Evolutionary conservation across 92 coral and sea anemone genomes (phyloP).

Genomic region (Bergia puertoricense): DNA sequence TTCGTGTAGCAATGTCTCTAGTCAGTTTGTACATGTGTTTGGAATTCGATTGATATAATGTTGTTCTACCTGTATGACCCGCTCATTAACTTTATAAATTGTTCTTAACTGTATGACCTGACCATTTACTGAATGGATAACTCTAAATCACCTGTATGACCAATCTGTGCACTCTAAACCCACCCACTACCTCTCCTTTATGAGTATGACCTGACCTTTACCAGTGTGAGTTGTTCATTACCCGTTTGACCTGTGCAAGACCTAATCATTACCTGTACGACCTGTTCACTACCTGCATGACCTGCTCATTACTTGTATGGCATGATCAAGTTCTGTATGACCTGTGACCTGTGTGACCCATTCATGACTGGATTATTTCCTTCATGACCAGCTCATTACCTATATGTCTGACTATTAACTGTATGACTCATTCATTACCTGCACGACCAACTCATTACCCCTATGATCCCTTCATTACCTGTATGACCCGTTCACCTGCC

Average conservation of each 20-base stretch:
- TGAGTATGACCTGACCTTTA: too few species aligned
- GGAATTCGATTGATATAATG: too few species aligned
- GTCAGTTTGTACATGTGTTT: too few species aligned
- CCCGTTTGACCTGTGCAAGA: too few species aligned
- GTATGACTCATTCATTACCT: not conserved
- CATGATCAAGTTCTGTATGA: conserved; percentile 62
- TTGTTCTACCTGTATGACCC: not conserved
- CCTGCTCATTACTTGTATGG: not conserved
- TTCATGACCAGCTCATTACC: not conserved
- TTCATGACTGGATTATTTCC: too few species aligned
- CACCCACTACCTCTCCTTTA: not conserved
- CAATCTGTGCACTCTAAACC: not conserved
- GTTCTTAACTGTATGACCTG: too few species aligned
- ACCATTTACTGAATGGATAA: too few species aligned
- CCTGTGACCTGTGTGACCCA: conserved; percentile 35
- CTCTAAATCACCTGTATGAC: not conserved
- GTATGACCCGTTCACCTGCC: conserved; percentile 62
- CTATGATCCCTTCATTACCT: conserved; percentile 43
- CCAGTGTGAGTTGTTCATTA: too few species aligned
- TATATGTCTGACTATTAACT: too few species aligned
- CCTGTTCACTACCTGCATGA: not conserved
- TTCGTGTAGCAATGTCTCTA: too few species aligned
- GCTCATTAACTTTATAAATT: not conserved
- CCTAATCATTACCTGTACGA: not conserved
- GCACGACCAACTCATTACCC: not conserved